A percentile compares a stretch with the other conserved stretches of the same genome.
These are phyloP conservation scores for Cheilosia vulpina DNA, from an alignment of 2,888 invertebrate species.

Conservation along the genomic window DNA sequence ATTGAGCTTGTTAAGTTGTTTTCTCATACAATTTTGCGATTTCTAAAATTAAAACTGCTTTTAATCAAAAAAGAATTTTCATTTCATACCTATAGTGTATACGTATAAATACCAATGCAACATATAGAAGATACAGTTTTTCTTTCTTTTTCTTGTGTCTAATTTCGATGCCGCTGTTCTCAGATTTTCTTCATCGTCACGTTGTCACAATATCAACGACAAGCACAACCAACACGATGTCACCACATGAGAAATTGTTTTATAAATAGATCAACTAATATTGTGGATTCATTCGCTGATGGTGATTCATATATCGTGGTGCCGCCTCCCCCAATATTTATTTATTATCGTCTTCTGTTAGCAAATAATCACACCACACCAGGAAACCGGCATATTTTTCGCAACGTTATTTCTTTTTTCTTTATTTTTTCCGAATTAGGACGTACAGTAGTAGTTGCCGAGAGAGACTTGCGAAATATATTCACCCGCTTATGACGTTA, in stretches of 20 bases:
- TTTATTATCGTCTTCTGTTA: slow-evolving; percentile 12
- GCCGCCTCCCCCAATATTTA: slow-evolving; percentile 29
- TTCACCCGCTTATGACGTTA: background rate
- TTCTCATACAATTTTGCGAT: slow-evolving; percentile 20
- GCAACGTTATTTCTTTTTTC: background rate
- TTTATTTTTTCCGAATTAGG: background rate
- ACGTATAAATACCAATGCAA: slow-evolving; percentile 70
- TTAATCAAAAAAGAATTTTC: slow-evolving; percentile 30
- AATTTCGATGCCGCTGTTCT: slow-evolving; percentile 14
- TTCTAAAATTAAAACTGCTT: slow-evolving; percentile 59
- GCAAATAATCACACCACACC: slow-evolving; percentile 30
- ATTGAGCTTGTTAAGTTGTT: slow-evolving; percentile 27
- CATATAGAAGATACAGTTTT: slow-evolving; percentile 18
- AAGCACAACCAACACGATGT: slow-evolving; percentile 50
- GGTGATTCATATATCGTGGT: slow-evolving; percentile 57
- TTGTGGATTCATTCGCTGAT: slow-evolving; percentile 18
- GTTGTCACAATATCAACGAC: slow-evolving; percentile 20
- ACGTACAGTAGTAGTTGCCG: background rate
- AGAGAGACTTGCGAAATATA: slow-evolving; percentile 1
- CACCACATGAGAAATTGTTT: slow-evolving; percentile 57
- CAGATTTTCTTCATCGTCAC: slow-evolving; percentile 32
- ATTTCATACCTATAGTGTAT: slow-evolving; percentile 23
- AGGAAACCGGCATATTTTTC: slow-evolving; percentile 23
- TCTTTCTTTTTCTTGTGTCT: slow-evolving; percentile 6
- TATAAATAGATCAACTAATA: slow-evolving; percentile 48